These are phyloP conservation scores for Allygus modestus DNA, from an alignment of 2,888 invertebrate genomes.

Conservation along the genomic window DNA sequence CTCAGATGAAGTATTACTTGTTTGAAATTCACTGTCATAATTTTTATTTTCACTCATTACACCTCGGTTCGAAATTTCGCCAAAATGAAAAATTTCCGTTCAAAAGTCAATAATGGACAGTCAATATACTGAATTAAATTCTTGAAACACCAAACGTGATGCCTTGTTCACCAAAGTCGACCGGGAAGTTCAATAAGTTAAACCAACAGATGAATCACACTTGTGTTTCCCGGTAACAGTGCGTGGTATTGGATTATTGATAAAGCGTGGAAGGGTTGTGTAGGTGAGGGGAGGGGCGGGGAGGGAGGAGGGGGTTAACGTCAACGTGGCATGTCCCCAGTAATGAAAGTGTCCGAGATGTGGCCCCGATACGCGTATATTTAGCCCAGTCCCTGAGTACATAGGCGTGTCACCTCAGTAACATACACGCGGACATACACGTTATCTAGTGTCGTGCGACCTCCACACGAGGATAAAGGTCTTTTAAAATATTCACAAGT, in stretches of 20 bases:
- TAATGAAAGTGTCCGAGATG: conserved; percentile 21
- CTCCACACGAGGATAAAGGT: not conserved
- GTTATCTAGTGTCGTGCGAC: not conserved
- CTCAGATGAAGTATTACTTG: no score
- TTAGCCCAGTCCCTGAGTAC: conserved; percentile 23
- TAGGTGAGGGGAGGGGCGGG: not conserved
- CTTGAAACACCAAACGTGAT: no score
- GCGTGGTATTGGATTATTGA: conserved; percentile 38
- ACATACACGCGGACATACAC: not conserved
- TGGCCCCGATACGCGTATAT: conserved; percentile 23
- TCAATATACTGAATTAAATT: no score
- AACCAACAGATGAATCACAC: not conserved
- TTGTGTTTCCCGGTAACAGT: conserved; percentile 20
- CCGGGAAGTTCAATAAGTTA: not conserved
- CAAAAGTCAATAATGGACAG: no score
- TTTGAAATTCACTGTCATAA: no score
- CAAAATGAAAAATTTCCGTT: no score
- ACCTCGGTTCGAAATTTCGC: no score
- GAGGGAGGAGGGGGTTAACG: not conserved
- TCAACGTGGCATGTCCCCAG: not conserved
- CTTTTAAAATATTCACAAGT: not conserved
- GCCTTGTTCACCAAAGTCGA: no score
- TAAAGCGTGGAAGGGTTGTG: conserved; percentile 27
- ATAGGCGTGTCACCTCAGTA: conserved; percentile 4
- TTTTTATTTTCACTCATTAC: no score